Evolutionary conservation across 2,888 invertebrate species (phyloP), one percentile per base, ranked within the genome.

Genomic region (Chloroclystis v-ata): DNA sequence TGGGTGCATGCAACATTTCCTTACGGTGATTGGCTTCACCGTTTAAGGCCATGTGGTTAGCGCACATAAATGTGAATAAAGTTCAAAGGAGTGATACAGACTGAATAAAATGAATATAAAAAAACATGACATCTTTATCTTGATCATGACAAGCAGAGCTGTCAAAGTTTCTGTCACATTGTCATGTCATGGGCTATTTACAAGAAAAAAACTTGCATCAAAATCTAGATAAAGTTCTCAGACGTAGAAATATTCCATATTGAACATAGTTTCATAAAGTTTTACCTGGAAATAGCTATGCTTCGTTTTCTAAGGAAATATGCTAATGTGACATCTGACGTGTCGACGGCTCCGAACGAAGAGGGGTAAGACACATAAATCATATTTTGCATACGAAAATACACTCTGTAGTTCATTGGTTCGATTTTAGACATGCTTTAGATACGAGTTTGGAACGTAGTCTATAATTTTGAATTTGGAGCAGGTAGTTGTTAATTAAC

Each of bases 351-450:
- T 37, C 38, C 48, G 41, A 43, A 42, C 48, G 47, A 39, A 56
- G 59, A 61, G 65, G 60, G 59, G 62, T 59, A 63, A 67, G 65
- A 63, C 61, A 64, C 72, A 83, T 84, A 82, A 83, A 84, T 85
- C 83, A 85, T 81, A 72, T 76, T 79, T 71, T 72, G 75, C 74
- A 75, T 76, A 68, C 68, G 59, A 67, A 63, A 67, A 70, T 67
- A 69, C 63, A 70, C 67, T 66, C 62, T 40, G 52, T 69, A 72
- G 74, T 71, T 74, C 78, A 80, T 78, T 68, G 77, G 68, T 70
- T 75, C 72, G 71, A 78, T 77, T 78, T 72, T 62, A 68, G 69
- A 65, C 69, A 69, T 69, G 67, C 69, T 69, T 70, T 68, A 70
- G 68, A 64, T 68, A 70, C 68, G 65, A 61, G 63, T 58, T 66